Percentiles rank a stretch among this genome's conserved stretches.
Conservation (phyloP, 2,888 invertebrate species). For the Agelastica alni region DNA sequence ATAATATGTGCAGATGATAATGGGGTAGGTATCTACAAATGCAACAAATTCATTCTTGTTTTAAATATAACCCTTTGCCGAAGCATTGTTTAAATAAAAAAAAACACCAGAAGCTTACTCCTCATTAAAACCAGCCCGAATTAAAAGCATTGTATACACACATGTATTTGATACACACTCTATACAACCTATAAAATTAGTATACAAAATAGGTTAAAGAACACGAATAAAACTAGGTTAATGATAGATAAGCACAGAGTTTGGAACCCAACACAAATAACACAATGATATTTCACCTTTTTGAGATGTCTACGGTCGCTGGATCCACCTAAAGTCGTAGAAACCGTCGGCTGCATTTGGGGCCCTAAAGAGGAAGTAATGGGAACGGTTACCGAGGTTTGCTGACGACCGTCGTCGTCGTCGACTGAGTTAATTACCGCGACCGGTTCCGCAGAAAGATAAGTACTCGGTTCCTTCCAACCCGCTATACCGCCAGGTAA, state of each 20-base stretch:
- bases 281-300: slow-evolving; percentile 56
- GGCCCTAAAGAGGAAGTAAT: slow-evolving; percentile 45
- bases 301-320: slow-evolving; percentile 47
- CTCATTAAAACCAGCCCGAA: background rate
- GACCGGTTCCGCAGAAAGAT: slow-evolving; percentile 64
- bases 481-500: slow-evolving; percentile 80
- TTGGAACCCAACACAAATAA: slow-evolving; percentile 49
- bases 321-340: slow-evolving; percentile 52
- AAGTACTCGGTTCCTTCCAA: slow-evolving; percentile 82
- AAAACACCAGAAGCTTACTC: too few relatives aligned
- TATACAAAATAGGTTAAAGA: slow-evolving; percentile 33
- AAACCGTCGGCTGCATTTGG: slow-evolving; percentile 43
- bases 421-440: slow-evolving; percentile 24
- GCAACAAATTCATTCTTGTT: too few relatives aligned
- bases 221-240: slow-evolving; percentile 39
- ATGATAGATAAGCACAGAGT: slow-evolving; percentile 46
- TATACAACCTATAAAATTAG: slow-evolving; percentile 28
- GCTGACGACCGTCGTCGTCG: slow-evolving; percentile 39
- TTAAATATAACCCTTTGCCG: too few relatives aligned
- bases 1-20: too few relatives aligned
- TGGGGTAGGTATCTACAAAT: too few relatives aligned
- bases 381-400: slow-evolving; percentile 33
- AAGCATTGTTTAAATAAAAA: too few relatives aligned
- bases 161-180: slow-evolving; percentile 21
- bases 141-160: slow-evolving; percentile 26